Base-by-base conservation (phyloP, 2,888 invertebrate species). In the Synergus japonicus region DNA sequence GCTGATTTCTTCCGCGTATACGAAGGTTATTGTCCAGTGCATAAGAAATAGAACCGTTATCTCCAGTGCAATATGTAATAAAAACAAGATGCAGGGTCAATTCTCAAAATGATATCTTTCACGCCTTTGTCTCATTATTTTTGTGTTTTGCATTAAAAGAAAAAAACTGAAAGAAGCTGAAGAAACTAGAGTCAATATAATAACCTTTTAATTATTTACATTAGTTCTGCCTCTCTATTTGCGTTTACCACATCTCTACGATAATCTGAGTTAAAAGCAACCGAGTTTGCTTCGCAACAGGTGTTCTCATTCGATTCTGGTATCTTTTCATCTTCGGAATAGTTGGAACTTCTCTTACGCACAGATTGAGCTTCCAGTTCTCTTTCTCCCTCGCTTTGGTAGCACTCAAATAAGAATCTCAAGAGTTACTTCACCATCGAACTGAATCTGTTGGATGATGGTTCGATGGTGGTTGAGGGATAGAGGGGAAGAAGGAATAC, bases 371-470 rank as follows among this genome's bases (percentile, higher is more conserved):
- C 37, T 37, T 7, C 13, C 22, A 15, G 29, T 69, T 69, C 46
- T 66, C 69, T 69, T 69, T 67, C 43, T 67, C 18, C 67, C 22
- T 67, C 43, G 10, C 41, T 44, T 18, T 44, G 44, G 44, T 12
- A 44, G 46, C 10, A 29, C 44, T 76, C n/a, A 43, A 58, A 63
- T 60, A 43, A 63, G n/a, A 76, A 63, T 76, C 58, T 65, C 44
- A 65, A 77, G 65, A 77, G 77, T 77, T 77, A 77, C 77, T 77
- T 77, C 77, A 77, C 77, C 65, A 43, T 63, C 44, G 63, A 12
- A 37, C 29, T 58, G 49, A 76, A 60, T 43, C 60, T 60, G 60
- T 60, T 67, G 44, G 18, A 54, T 58, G n/a, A 43, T 41, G 46
- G 49, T 49, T n/a, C n/a, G 77, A 64, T 66, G 37, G 58, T 22